Base-by-base conservation (phyloP, 2,888 invertebrate genomes). In the Amaurobius ferox region DNA sequence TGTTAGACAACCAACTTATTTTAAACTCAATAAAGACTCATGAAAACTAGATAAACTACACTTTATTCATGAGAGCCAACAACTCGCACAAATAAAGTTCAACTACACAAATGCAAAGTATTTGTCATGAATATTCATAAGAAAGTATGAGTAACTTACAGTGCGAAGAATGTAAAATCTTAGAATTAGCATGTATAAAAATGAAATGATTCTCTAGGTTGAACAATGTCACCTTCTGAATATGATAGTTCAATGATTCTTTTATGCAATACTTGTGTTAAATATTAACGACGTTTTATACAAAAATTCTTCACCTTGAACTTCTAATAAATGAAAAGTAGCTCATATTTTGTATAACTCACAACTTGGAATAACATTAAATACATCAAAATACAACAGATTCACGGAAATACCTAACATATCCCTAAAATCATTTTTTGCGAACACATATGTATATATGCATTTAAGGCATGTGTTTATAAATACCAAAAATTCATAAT, bases 131-230 rank as follows among this genome's bases (percentile, higher is more conserved):
- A 55, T 55, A 48, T 68, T 23, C 23, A 68, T 68, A 77, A 68
- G 67, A 55, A 55, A 67, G 55, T 48, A 76, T 76, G 76, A 44
- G 32, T 76, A 76, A 78, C 67, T 77, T 78, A 78, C 55, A 78
- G 44, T 68, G 35, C 29, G 28, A n/a, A 35, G 62, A 61, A 61
- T 67, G 77, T 35, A 48, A 77, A 66, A 30, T n/a, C 48, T 16
- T 76, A 44, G 61, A 35, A 26, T 74, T 64, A 74, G 64, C 35
- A 61, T 73, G 19, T 40, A 40, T 70, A n/a, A 77, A 67, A 76
- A 40, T 74, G 62, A 62, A 30, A 73, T n/a, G 55, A 55, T 55
- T 23, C 23, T 55, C 23, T 44, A 11, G 6, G 11, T 44, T 9
- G 2, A 2, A 44, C 13, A 16, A 44, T 2, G 16, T 7, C 35